Evolutionary conservation across 30 jellyfish, hydroid and myxozoan genomes (phyloP).

Genomic region (Sanderia malayensis): DNA sequence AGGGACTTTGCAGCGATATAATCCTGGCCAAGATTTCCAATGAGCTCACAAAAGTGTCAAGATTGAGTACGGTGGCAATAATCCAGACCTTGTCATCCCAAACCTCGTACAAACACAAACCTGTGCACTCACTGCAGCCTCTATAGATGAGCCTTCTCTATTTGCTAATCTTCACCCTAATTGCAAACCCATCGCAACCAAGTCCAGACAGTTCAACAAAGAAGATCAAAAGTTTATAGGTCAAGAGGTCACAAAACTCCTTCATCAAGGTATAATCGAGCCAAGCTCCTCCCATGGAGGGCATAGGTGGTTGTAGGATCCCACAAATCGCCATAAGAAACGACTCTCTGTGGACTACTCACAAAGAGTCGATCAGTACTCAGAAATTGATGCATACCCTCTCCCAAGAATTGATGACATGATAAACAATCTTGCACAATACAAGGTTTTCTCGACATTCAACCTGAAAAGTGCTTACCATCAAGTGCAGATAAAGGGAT

Average conservation of each 20-base stretch:
- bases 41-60: constrained; percentile 19
- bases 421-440: constrained; percentile 52
- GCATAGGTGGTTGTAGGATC: constrained; percentile 50
- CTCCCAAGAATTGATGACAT: constrained; percentile 55
- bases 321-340: constrained; percentile 45
- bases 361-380: constrained; percentile 44
- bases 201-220: constrained; percentile 34
- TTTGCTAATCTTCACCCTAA: constrained; percentile 15
- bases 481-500: constrained; percentile 42
- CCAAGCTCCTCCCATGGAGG: constrained; percentile 60
- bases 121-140: too few species aligned
- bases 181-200: constrained; percentile 54
- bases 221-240: constrained; percentile 41
- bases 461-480: constrained; percentile 76
- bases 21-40: constrained; percentile 47
- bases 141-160: constrained; percentile 24
- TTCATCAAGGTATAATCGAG: constrained; percentile 42
- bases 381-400: constrained; percentile 73
- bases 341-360: constrained; percentile 53
- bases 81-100: constrained; percentile 12
- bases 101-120: too few species aligned
- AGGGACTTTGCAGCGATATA: constrained; percentile 57
- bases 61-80: constrained; percentile 27
- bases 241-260: constrained; percentile 22
- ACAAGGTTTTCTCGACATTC: constrained; percentile 33